A percentile compares a stretch with the other conserved stretches of the same genome.
Conservation (phyloP, 2,113 vertebrate genomes). For the Bubo bubo region DNA sequence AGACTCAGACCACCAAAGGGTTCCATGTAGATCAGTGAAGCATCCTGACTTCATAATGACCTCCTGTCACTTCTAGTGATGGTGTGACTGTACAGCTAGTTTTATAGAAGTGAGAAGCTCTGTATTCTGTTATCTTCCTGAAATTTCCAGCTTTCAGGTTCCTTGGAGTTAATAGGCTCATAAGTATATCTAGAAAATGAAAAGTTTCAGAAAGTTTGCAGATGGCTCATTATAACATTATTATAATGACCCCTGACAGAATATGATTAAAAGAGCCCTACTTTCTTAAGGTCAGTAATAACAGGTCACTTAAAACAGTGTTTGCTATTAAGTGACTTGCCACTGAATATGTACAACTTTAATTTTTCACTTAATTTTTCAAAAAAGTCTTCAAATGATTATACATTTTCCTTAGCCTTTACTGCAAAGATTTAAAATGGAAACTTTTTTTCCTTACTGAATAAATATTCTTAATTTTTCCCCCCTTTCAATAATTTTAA, state of each 20-base stretch:
- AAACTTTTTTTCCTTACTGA: background rate
- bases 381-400: background rate
- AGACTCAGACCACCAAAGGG: background rate
- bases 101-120: background rate
- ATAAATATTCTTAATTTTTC: background rate
- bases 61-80: background rate
- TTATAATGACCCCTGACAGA: background rate
- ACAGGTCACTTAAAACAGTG: background rate
- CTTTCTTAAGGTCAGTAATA: background rate
- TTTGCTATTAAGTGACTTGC: background rate
- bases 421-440: background rate
- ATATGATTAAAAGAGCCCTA: background rate
- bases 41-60: background rate
- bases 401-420: fast-evolving
- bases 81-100: background rate
- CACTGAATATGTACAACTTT: background rate
- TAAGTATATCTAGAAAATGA: background rate
- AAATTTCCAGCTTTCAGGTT: background rate
- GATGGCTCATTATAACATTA: background rate
- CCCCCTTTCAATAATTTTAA: background rate
- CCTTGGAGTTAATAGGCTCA: background rate
- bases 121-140: background rate
- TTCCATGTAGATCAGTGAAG: background rate
- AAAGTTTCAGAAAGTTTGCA: background rate
- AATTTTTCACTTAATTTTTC: background rate